Conservation (phyloP, 2,113 vertebrate species). For the Butorides virescens region DNA sequence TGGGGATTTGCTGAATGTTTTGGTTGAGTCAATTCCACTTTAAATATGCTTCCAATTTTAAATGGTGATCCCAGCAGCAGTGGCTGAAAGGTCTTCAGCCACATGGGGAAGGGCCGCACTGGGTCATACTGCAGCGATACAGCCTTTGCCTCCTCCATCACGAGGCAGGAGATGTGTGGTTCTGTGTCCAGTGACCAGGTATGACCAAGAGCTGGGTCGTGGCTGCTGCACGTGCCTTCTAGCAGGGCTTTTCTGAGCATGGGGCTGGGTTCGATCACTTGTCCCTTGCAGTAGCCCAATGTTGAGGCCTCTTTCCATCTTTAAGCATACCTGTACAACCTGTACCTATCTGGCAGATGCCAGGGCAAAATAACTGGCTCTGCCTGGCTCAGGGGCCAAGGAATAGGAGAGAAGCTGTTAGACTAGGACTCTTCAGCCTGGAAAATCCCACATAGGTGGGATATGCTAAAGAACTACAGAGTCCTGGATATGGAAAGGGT, state of each 20-base stretch:
- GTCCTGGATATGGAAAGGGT: neutral
- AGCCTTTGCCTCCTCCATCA: neutral
- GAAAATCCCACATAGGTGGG: neutral
- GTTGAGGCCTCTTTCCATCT: neutral
- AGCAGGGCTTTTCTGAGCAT: neutral
- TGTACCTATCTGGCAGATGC: neutral
- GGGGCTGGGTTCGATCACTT: neutral
- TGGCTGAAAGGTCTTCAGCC: neutral
- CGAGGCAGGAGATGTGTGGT: rapidly evolving
- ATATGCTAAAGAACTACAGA: neutral
- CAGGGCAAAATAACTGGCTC: neutral
- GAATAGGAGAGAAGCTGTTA: neutral
- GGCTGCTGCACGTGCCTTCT: rapidly evolving
- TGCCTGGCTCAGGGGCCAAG: neutral
- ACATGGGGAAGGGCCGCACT: neutral
- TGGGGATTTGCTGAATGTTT: no score
- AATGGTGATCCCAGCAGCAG: no score
- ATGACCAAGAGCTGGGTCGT: neutral
- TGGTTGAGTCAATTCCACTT: no score
- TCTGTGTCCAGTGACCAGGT: neutral
- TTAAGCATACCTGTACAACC: neutral
- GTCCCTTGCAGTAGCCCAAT: neutral
- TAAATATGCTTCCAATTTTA: no score
- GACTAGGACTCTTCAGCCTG: neutral
- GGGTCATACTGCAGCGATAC: neutral